A percentile compares a stretch with the other conserved stretches of the same genome.
These are phyloP conservation scores for Sebastes reedi DNA, from an alignment of 2,797 vertebrate species.

Conservation along the genomic window DNA sequence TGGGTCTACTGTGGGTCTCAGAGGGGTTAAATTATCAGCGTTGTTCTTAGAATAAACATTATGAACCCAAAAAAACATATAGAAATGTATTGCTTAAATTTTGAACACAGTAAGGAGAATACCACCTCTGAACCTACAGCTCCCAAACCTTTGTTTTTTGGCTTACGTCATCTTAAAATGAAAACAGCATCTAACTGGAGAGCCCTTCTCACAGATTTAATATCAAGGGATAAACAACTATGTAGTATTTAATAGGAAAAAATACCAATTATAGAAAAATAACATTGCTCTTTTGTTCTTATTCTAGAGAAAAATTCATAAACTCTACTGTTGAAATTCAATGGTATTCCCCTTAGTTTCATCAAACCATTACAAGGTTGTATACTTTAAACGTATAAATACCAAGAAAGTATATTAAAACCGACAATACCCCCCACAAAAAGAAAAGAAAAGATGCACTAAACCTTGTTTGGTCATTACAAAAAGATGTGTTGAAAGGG, in stretches of 20 bases:
- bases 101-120: background rate
- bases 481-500: background rate
- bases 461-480: background rate
- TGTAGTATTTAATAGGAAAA: background rate
- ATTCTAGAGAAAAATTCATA: background rate
- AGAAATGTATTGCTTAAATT: constrained; percentile 6
- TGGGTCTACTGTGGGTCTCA: no score
- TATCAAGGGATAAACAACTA: background rate
- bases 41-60: constrained; percentile 18
- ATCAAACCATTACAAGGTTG: background rate
- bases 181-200: background rate
- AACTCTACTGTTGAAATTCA: background rate
- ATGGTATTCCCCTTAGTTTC: background rate
- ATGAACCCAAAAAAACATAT: background rate
- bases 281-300: background rate
- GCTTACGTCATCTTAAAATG: background rate
- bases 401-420: background rate
- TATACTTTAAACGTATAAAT: background rate
- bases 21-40: background rate
- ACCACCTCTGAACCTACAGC: background rate
- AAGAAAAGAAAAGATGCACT: background rate
- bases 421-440: background rate
- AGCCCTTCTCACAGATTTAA: background rate
- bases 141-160: background rate
- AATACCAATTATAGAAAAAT: background rate